Percentiles rank a stretch among this genome's conserved stretches.
phyloP scores from a whole-genome alignment of 2,113 vertebrate species.

The Brachyistius frenatus region DNA sequence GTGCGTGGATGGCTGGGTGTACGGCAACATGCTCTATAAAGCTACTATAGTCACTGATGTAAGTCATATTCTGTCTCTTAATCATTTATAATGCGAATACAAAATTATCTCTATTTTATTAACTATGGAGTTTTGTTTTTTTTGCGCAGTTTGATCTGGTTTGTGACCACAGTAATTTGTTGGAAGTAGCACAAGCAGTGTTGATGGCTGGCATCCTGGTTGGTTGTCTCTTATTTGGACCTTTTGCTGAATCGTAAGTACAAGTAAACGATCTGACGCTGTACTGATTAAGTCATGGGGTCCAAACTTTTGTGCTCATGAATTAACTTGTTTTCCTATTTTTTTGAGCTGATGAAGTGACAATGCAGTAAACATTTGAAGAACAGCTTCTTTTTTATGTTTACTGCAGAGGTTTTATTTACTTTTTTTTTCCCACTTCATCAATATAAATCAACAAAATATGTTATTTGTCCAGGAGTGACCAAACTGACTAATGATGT shows the following conservation, averaged over 20 bases:
- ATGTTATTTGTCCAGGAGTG: neutral
- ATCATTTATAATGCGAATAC: neutral
- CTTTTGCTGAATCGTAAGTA: slow-evolving; percentile 78
- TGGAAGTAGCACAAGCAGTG: slow-evolving; percentile 66
- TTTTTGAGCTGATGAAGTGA: too few species aligned
- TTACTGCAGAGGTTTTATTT: too few species aligned
- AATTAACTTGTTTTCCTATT: too few species aligned
- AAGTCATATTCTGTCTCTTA: slow-evolving; percentile 36
- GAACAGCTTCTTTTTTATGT: too few species aligned
- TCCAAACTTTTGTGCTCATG: too few species aligned
- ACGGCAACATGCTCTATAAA: slow-evolving; percentile 68
- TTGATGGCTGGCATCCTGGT: slow-evolving; percentile 71
- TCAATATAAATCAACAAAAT: too few species aligned
- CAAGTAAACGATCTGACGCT: neutral
- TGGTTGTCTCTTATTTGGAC: slow-evolving; percentile 77
- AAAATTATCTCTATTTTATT: neutral
- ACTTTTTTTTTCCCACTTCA: too few species aligned
- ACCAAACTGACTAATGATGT: neutral
- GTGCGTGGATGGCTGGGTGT: slow-evolving; percentile 86
- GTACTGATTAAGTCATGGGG: neutral
- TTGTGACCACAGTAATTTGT: slow-evolving; percentile 61
- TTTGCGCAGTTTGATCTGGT: slow-evolving; percentile 77
- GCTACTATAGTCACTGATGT: slow-evolving; percentile 82
- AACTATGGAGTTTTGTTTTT: neutral
- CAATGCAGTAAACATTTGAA: too few species aligned